phyloP scores from a whole-genome alignment of 2,113 vertebrate genomes.

The Daboia siamensis region DNA sequence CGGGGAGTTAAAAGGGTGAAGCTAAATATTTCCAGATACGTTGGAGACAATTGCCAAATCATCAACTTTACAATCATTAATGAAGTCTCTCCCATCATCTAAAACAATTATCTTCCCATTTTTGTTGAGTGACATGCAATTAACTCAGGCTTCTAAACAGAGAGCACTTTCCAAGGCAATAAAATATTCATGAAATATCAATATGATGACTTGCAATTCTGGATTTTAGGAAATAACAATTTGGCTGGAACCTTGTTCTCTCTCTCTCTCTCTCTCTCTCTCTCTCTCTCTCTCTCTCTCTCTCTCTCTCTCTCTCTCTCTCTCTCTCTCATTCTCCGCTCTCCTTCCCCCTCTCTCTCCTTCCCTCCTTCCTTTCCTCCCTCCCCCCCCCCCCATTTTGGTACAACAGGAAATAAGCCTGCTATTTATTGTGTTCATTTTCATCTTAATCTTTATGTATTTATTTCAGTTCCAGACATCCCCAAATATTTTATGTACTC shows the following conservation, averaged over 20 bases:
- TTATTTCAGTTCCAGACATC: slow-evolving; percentile 18
- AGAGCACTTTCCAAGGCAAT: slow-evolving; percentile 37
- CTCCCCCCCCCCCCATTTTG: background rate
- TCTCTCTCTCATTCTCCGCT: background rate
- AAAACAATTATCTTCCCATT: slow-evolving; percentile 52
- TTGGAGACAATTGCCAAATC: slow-evolving; percentile 20
- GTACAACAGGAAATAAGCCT: slow-evolving; percentile 7
- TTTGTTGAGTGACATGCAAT: slow-evolving; percentile 21
- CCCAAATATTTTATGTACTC: slow-evolving; percentile 14
- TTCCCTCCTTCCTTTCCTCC: background rate
- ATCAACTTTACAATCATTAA: slow-evolving; percentile 35
- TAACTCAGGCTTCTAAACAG: slow-evolving; percentile 38
- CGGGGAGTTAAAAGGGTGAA: background rate
- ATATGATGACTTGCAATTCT: slow-evolving; percentile 37
- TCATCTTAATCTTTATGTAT: slow-evolving; percentile 14
- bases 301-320: background rate
- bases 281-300: background rate
- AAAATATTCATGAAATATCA: slow-evolving; percentile 61
- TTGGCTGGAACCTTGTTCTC: background rate
- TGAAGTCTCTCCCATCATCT: slow-evolving; percentile 28
- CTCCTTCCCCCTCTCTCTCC: background rate
- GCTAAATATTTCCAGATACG: slow-evolving; percentile 10
- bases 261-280: background rate
- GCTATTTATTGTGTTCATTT: slow-evolving; percentile 11
- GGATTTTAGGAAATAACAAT: slow-evolving; percentile 32